Evolutionary conservation across 2,888 invertebrate species (phyloP).

Genomic region (Nephrotoma appendiculata): DNA sequence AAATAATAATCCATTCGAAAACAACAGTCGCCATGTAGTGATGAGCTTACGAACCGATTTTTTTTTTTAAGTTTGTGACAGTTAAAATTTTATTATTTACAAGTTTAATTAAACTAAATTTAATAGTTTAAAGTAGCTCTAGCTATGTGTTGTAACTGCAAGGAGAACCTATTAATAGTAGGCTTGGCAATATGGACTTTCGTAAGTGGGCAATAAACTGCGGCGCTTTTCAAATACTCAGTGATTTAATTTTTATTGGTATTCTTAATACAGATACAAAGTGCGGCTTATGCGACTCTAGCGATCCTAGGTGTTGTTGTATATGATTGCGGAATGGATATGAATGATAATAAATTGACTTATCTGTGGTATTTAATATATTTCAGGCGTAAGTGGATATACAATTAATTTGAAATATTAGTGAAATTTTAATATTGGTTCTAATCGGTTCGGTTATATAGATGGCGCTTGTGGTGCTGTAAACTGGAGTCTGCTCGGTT

Average conservation of each 20-base stretch:
- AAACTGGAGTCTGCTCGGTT: not conserved
- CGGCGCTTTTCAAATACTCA: not conserved
- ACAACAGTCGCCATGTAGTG: not conserved
- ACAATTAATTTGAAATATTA: not conserved
- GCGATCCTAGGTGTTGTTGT: not conserved
- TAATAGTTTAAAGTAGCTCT: not conserved
- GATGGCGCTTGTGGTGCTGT: not conserved
- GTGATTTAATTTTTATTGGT: not conserved
- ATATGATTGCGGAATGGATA: not conserved
- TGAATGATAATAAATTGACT: not conserved
- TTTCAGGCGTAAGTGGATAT: not conserved
- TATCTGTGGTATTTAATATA: constrained; percentile 1
- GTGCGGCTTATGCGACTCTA: not conserved
- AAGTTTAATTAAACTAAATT: not conserved
- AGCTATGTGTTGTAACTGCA: not conserved
- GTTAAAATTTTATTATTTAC: not conserved
- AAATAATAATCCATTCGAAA: not conserved
- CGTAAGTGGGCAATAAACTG: not conserved
- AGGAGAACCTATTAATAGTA: not conserved
- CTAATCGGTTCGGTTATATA: not conserved
- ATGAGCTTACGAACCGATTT: not conserved
- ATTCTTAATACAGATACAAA: not conserved
- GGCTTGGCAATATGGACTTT: not conserved
- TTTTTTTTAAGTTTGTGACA: not conserved
- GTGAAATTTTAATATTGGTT: not conserved